Evolutionary conservation across 2,113 vertebrate genomes (phyloP), one percentile per base, ranked within the genome.

Genomic region (Murina feae): DNA sequence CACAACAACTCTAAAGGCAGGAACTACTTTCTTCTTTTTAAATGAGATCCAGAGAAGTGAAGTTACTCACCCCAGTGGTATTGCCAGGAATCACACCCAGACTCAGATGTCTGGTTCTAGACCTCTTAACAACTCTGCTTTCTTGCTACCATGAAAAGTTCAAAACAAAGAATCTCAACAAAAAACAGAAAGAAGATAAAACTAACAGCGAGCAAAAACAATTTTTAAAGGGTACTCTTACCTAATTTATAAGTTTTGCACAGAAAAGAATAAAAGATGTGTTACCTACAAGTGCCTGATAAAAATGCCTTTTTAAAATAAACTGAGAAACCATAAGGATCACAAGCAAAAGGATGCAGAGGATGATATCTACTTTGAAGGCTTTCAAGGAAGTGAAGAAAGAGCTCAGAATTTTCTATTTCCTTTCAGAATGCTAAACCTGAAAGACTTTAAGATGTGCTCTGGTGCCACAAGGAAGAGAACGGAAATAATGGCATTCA

Each of bases 161-260:
- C 63, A 21, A 94, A 94, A 75, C 16, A 76, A 85, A 79, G 71
- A 79, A 66, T 88, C 68, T 93, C 65, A 84, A 68, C 55, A 87
- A 84, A 35, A 94, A 44, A 10, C 53, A 87, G 47, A 74, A 80
- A 68, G 23, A 92, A 78, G 39, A 74, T 35, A 79, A 88, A 55
- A 75, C 51, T 42, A 75, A 84, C 68, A 20, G 1, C 37, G n/a
- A 90, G 32, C 14, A 93, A 95, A 74, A 55, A 4, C 1, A 25
- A 21, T 55, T 55, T 58, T 58, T 25, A 58, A 55, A 25, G 25
- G 58, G n/a, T 66, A 72, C 35, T 58, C n/a, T 90, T 86, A 51
- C 53, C 12, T 37, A 86, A 87, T 42, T 83, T 72, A 21, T 49
- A 71, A 9, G 21, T 84, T 87, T 79, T 74, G 2, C n/a, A 74